Base-by-base conservation (phyloP, 2,113 vertebrate genomes). In the Gyps fulvus region DNA sequence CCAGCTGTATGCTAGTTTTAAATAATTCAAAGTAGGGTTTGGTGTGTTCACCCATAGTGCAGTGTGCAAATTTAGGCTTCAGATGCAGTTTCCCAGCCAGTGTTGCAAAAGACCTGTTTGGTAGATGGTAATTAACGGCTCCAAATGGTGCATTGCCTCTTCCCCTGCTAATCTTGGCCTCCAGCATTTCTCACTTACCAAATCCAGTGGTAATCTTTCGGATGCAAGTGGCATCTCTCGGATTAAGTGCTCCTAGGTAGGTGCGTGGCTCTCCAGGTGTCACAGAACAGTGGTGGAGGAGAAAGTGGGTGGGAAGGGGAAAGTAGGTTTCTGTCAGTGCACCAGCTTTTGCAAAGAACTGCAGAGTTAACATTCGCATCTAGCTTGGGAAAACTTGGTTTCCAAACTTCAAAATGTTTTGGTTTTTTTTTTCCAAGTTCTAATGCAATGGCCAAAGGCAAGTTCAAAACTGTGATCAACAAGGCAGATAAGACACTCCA, bases 211-310 rank as follows among this genome's bases (percentile, higher is more conserved):
- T 62, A 62, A 73, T 74, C 47, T 87, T 66, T 10, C 22, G 38
- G 55, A 36, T 94, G 19, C 17, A 47, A 84, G 43, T 38, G 34
- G 3, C 19, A 55, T 40, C 9, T 59, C 22, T n/a, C 73, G 47
- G 80, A 45, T 31, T 32, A 29, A 42, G 49, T 23, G 25, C 18
- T 71, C 36, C n/a, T 78, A 63, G 17, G 14, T 26, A 69, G 17
- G 31, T 16, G 16, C 0, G 0, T 23, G 62, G 76, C 52, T 78
- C 20, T 89, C 34, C 34, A 58, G 67, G 34, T 4, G 2, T 13
- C 15, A 4, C 1, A 27, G 50, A 50, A 20, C 0, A 3, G 22
- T 17, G 71, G 22, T 47, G 27, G 45, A 9, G 7, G 13, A 32
- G 50, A 32, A 47, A 21, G 31, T 10, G 5, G 49, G 4, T 83